Conservation (phyloP, 35 echinoderm and acorn worm genomes). For the Heliocidaris tuberculata region DNA sequence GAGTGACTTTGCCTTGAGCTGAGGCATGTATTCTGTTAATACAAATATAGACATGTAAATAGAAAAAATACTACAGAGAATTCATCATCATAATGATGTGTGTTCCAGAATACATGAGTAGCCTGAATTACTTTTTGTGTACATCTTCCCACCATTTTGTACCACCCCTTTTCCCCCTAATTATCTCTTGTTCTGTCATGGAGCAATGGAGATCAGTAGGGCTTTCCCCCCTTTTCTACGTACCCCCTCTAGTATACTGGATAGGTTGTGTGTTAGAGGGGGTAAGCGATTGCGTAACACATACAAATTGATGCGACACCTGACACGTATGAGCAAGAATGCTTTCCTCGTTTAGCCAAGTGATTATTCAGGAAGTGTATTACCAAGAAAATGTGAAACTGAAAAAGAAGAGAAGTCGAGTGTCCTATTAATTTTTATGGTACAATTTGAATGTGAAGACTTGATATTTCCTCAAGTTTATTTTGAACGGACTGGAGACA, state of each 20-base stretch:
- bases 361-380: neutral
- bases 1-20: neutral
- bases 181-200: neutral
- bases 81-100: neutral
- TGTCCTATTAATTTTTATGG: neutral
- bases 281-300: neutral
- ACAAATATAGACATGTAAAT: neutral
- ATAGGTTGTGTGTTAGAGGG: neutral
- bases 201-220: neutral
- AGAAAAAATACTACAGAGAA: neutral
- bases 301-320: neutral
- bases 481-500: neutral
- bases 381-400: neutral
- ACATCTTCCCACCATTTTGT: neutral
- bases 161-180: neutral
- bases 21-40: neutral
- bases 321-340: neutral
- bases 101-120: neutral
- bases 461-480: neutral
- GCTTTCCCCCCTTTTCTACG: neutral
- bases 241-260: neutral
- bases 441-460: neutral
- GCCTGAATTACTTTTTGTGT: neutral
- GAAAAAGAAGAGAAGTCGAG: neutral
- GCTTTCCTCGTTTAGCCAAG: neutral